Conservation (phyloP, 92 coral and sea anemone genomes). For the Zoanthus sociatus region DNA sequence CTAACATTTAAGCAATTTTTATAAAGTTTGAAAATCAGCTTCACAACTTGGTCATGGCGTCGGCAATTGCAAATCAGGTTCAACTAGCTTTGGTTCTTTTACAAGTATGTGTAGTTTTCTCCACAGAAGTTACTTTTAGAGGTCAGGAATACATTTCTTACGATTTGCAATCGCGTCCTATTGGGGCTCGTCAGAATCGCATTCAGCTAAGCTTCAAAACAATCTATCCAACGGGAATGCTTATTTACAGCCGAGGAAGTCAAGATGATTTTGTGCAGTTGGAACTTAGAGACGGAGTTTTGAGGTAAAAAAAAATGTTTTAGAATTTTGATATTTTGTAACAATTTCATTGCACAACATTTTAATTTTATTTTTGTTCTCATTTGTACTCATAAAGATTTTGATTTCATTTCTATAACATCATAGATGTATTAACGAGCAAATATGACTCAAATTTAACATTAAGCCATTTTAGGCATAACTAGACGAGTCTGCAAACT, state of each 20-base stretch:
- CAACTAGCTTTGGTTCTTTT: neutral
- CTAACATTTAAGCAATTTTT: neutral
- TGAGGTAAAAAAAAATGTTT: slow-evolving; percentile 13
- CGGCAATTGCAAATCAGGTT: neutral
- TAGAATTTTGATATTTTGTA: neutral
- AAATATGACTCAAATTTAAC: neutral
- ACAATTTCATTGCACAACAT: too few relatives aligned
- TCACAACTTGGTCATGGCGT: slow-evolving; percentile 11
- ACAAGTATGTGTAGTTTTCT: slow-evolving; percentile 7
- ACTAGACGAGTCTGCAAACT: neutral
- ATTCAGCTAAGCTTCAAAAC: slow-evolving; percentile 18
- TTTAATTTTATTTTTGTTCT: neutral
- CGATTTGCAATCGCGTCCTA: neutral
- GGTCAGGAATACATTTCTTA: slow-evolving; percentile 34
- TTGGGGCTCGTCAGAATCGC: neutral
- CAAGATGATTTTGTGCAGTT: slow-evolving; percentile 18
- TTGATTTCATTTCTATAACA: neutral
- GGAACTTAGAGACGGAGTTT: slow-evolving; percentile 26
- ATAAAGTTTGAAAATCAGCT: neutral
- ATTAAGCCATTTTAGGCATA: neutral
- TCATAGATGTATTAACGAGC: neutral
- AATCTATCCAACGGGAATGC: slow-evolving; percentile 31
- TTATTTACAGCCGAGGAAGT: slow-evolving; percentile 27
- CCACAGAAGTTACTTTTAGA: slow-evolving; percentile 39
- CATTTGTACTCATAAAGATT: slow-evolving; percentile 8